Evolutionary conservation across 2,888 invertebrate species (phyloP), one percentile per base, ranked within the genome.

Genomic region (Apamea anceps): DNA sequence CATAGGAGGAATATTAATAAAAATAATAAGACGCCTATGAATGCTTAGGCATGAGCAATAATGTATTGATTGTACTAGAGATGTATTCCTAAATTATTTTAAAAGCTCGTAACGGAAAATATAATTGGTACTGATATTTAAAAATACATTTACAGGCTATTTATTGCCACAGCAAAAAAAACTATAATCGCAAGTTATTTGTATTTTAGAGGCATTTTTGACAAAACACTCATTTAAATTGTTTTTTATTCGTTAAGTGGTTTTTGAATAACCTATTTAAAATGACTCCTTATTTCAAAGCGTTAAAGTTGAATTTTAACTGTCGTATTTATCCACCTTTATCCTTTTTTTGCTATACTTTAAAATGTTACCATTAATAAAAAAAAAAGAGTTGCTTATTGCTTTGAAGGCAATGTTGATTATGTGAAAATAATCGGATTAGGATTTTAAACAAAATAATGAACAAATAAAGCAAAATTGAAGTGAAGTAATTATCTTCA

Each of bases 361-460:
- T 77, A n/a, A 54, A 32, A 72, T 68, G 62, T 68, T 81, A 77
- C 72, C 72, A 63, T 63, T 68, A 12, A 37, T 51, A 76, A 45
- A 57, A 74, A 57, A 74, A 42, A 63, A 45, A 45, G 13, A n/a
- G 18, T 77, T 77, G 37, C 51, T 67, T 42, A 57, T 28, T 54
- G 6, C 25, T 62, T 67, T 51, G 1, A 54, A 10, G 8, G n/a
- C 21, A 67, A 42, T 72, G 21, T 28, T 37, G 8, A 10, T n/a
- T n/a, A 7, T 68, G n/a, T 54, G 7, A 25, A 45, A 68, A 54
- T 21, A 73, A 51, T 77, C 1, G 2, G 6, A 13, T 5, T n/a
- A n/a, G 15, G 2, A 57, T 18, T n/a, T 2, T 18, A 6, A 51
- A 62, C 25, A 67, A 32, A 15, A 21, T 48, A 37, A 78, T 25